phyloP scores from a whole-genome alignment of 2,888 invertebrate species.

The Drosophila recens region DNA sequence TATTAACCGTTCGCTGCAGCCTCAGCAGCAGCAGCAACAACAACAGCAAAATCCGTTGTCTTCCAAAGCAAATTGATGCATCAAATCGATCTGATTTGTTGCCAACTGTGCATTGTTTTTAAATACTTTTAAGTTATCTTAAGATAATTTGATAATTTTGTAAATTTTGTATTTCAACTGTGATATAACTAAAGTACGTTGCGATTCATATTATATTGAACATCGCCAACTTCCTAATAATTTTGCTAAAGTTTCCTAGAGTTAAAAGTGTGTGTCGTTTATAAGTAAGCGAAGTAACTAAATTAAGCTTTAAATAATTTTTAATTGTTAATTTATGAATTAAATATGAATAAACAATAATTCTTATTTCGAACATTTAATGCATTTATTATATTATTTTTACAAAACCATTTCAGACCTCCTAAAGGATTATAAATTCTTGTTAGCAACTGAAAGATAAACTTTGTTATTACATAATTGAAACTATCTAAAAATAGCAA shows the following conservation, averaged over 20 bases:
- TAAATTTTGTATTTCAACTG: constrained; percentile 73
- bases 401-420: background rate
- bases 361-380: constrained; percentile 27
- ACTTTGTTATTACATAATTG: background rate
- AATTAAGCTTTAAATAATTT: constrained; percentile 78
- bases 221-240: constrained; percentile 52
- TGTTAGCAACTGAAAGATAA: background rate
- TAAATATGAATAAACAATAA: constrained; percentile 43
- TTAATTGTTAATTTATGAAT: constrained; percentile 71
- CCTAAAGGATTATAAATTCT: background rate
- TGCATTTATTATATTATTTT: background rate
- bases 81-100: constrained; percentile 39
- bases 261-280: constrained; percentile 11
- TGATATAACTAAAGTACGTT: constrained; percentile 72
- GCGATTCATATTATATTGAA: constrained; percentile 38
- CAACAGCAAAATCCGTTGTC: constrained; percentile 77
- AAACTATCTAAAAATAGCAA: background rate
- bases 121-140: constrained; percentile 54
- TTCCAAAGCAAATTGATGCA: constrained; percentile 75
- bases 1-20: constrained; percentile 57
- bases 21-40: constrained; percentile 35
- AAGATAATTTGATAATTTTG: constrained; percentile 41
- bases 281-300: constrained; percentile 46
- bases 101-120: constrained; percentile 57
- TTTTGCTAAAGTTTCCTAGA: constrained; percentile 59